Percentiles rank a stretch among this genome's conserved stretches.
These are phyloP conservation scores for Sipha maydis DNA, from an alignment of 2,888 invertebrate genomes.

Conservation along the genomic window DNA sequence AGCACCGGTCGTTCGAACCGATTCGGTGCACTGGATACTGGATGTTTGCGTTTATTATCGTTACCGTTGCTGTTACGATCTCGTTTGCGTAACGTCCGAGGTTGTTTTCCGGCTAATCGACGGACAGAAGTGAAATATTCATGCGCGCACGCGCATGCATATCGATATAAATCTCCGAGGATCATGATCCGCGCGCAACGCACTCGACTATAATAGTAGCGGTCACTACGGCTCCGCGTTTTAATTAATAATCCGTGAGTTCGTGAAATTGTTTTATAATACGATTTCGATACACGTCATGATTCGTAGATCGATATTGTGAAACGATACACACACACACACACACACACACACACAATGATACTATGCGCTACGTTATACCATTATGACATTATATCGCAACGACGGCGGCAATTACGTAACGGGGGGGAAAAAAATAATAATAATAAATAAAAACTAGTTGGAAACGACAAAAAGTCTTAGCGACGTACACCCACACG, in stretches of 20 bases:
- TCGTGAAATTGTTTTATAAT: not conserved
- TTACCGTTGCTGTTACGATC: not conserved
- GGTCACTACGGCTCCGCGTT: not conserved
- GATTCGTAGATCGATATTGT: not conserved
- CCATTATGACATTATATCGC: not conserved
- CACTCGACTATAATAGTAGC: not conserved
- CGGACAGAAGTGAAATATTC: not conserved
- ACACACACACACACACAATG: too few relatives aligned
- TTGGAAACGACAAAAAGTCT: not conserved
- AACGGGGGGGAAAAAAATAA: not conserved
- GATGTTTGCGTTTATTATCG: not conserved
- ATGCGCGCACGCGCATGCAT: too few relatives aligned
- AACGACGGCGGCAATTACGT: not conserved
- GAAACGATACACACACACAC: not conserved
- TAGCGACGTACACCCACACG: not conserved
- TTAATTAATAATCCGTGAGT: not conserved
- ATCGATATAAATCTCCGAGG: not conserved
- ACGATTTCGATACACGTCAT: not conserved
- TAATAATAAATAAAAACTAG: too few relatives aligned
- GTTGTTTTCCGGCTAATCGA: not conserved
- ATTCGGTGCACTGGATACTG: not conserved
- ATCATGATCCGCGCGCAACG: not conserved
- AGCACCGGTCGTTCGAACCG: not conserved
- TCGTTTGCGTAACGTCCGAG: conserved; percentile 25
- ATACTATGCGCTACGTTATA: too few relatives aligned